Evolutionary conservation across 2,797 vertebrate species (phyloP), one percentile per base, ranked within the genome.

Genomic region (Anabas testudineus): DNA sequence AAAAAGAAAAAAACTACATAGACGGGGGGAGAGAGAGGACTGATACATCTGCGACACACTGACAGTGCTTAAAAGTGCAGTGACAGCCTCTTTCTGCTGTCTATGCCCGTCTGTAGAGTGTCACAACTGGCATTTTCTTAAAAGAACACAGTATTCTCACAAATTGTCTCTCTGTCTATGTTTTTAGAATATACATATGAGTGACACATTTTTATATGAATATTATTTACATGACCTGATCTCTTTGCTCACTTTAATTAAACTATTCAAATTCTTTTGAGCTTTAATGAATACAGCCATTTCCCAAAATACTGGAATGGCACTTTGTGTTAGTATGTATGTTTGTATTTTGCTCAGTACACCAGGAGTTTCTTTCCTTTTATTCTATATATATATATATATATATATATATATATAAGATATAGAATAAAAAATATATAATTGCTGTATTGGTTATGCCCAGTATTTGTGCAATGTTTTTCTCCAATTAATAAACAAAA

Each of bases 51-150:
- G 72, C 36, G 10, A 48, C 49, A 67, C 14, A 12, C 39, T 67
- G 59, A 63, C 22, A 16, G 45, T 30, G 47, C 70, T 70, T 62
- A 46, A 69, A 72, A 71, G 64, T 52, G 57, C 60, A 14, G 28
- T 62, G 67, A 68, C 78, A 75, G 60, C 39, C 51, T 74, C 69
- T 51, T 49, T 52, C 54, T 74, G 34, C 42, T 16, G 62, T 61
- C 34, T 76, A 21, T 30, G 32, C 6, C 67, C 26, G 32, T 32
- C 52, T 61, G 49, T 58, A 21, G 36, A 49, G 47, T 78, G 56
- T 77, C 76, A 75, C 61, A 36, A 21, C 72, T 68, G 61, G 46
- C 28, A 0, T 64, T 74, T 80, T 52, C 67, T 76, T 54, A 54
- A 49, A 53, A n/a, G 39, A 73, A 71, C 57, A 39, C 22, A 58